Evolutionary conservation across 1,140 invertebrate species (phyloP).

Genomic region (Cydia amplana): DNA sequence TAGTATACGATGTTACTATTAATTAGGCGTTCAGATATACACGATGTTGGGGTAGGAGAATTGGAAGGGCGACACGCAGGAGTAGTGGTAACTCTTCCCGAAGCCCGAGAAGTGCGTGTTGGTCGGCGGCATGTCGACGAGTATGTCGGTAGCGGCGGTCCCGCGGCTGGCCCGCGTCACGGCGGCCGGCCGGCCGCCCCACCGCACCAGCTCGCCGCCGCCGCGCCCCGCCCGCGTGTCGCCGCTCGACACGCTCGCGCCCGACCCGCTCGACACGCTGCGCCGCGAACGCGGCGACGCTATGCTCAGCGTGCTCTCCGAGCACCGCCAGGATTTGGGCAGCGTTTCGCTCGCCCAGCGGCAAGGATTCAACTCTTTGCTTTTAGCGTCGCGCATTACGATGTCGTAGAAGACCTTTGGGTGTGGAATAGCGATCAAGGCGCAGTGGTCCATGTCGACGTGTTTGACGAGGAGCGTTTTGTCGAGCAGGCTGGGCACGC

Average conservation of each 20-base stretch:
- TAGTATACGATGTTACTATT: constrained; percentile 35
- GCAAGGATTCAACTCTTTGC: constrained; percentile 55
- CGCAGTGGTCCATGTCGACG: constrained; percentile 69
- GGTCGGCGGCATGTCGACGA: constrained; percentile 70
- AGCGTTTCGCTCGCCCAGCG: constrained; percentile 65
- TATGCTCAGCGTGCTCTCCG: constrained; percentile 67
- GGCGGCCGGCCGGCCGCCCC: constrained; percentile 70
- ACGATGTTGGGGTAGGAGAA: constrained; percentile 76
- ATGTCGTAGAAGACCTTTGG: constrained; percentile 71
- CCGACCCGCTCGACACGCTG: constrained; percentile 62
- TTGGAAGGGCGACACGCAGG: constrained; percentile 78
- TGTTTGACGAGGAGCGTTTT: constrained; percentile 72
- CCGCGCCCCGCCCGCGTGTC: constrained; percentile 44
- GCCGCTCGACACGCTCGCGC: constrained; percentile 59
- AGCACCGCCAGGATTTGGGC: constrained; percentile 73
- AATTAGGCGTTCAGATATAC: constrained; percentile 61
- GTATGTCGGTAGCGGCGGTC: constrained; percentile 68
- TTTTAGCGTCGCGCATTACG: constrained; percentile 57
- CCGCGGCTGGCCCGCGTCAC: constrained; percentile 76
- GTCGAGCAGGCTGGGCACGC: constrained; percentile 64
- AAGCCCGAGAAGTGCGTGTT: constrained; percentile 75
- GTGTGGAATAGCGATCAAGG: constrained; percentile 69
- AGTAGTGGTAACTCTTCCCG: constrained; percentile 78
- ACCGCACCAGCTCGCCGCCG: constrained; percentile 65
- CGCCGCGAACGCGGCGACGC: constrained; percentile 59